Percentiles rank a stretch among this genome's conserved stretches.
These are phyloP conservation scores for Pipra filicauda DNA, from an alignment of 2,113 vertebrate species.

Conservation along the genomic window DNA sequence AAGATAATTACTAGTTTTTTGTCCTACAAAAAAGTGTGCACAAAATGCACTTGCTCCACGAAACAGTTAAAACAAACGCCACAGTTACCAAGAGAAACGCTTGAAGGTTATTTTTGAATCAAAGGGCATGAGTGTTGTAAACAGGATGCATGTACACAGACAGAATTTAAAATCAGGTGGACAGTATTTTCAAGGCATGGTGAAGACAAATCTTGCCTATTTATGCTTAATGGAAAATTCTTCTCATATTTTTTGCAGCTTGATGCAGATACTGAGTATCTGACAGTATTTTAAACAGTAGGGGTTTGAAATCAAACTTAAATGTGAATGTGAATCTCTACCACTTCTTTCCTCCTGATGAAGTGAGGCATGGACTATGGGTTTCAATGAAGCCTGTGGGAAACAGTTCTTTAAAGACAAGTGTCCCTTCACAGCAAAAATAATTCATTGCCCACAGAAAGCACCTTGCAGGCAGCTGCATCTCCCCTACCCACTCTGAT, in stretches of 20 bases:
- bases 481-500: not conserved
- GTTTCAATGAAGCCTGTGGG: not conserved
- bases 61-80: not conserved
- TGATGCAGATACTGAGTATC: not conserved
- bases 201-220: not conserved
- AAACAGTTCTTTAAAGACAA: not conserved
- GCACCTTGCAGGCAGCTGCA: not conserved
- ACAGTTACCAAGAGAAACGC: rapidly evolving
- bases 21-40: not conserved
- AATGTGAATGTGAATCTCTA: not conserved
- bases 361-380: not conserved
- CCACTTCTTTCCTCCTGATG: not conserved
- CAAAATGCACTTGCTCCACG: not conserved
- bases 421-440: not conserved
- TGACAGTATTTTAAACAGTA: not conserved
- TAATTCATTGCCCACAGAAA: not conserved
- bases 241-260: not conserved
- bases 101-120: not conserved
- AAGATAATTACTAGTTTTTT: not conserved
- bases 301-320: not conserved
- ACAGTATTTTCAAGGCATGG: not conserved
- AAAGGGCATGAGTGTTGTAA: not conserved
- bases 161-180: not conserved
- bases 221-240: not conserved
- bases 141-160: not conserved